phyloP scores from a whole-genome alignment of 1,140 invertebrate species.

The Oppia nitens region DNA sequence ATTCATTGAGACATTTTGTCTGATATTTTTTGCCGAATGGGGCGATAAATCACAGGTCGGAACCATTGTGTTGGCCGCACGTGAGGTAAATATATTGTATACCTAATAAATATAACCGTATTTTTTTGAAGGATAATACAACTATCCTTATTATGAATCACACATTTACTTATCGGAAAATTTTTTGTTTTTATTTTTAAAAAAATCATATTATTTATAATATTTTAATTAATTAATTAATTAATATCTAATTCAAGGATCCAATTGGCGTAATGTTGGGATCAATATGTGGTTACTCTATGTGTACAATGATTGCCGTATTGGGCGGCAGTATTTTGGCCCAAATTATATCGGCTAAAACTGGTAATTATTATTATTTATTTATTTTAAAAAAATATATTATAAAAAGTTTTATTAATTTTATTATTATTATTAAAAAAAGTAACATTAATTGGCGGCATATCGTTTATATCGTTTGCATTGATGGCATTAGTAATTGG shows the following conservation, averaged over 20 bases:
- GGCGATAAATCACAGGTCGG: conserved; percentile 92
- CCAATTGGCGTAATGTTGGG: conserved; percentile 85
- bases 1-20: conserved; percentile 49
- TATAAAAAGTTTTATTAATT: too few species aligned
- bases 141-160: too few species aligned
- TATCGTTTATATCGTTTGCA: conserved; percentile 82
- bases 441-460: conserved; percentile 80
- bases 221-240: conserved; percentile 28
- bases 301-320: conserved; percentile 91
- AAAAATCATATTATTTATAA: not conserved
- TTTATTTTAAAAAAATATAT: not conserved
- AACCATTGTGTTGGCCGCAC: conserved; percentile 81
- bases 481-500: conserved; percentile 25
- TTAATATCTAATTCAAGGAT: conserved; percentile 32
- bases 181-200: not conserved
- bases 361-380: conserved; percentile 53
- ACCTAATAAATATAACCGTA: too few species aligned
- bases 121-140: too few species aligned
- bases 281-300: conserved; percentile 73
- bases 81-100: conserved; percentile 34
- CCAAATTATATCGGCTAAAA: conserved; percentile 79
- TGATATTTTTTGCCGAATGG: conserved; percentile 97
- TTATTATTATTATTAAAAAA: too few species aligned
- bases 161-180: too few species aligned
- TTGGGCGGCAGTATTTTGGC: conserved; percentile 86